Base-by-base conservation (phyloP, 2,797 vertebrate genomes). In the Chrysocyon brachyurus region DNA sequence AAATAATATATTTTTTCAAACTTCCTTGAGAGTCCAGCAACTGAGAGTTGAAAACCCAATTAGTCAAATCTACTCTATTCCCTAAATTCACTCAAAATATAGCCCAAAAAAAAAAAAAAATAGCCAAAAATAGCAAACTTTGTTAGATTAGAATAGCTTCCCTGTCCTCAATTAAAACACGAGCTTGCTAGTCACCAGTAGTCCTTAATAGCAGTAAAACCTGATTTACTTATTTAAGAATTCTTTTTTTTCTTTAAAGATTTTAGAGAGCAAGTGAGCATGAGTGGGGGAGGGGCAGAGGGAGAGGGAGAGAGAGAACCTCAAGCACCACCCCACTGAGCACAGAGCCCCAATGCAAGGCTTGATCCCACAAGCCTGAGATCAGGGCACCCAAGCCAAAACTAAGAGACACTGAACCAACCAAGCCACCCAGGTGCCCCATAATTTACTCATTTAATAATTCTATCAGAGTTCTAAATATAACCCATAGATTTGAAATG, bases 1-100 rank as follows among this genome's bases (percentile, higher is more conserved):
- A 70, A 36, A 64, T 54, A 28, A 70, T 22, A 22, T 3, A 22
- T 70, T 70, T 70, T 40, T 70, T 24, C 66, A 70, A 95, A 83
- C 40, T 56, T 87, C n/a, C 40, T 79, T 66, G 28, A 56, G 84
- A 91, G 31, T 89, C 22, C n/a, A 82, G 36, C 16, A 87, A 73
- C 31, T 49, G 82, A 73, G 19, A 14, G 3, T 33, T 72, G 89
- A 87, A 83, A 87, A 84, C 28, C 19, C 59, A 33, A 14, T 33
- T 73, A 49, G 19, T 95, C 49, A 70, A 90, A 88, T 77, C 61
- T 87, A 54, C 52, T 57, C 17, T 93, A 70, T 26, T 81, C 6
- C 77, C 61, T 66, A 54, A 78, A 59, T 52, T 85, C 28, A 95
- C n/a, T 78, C 64, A 96, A 33, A 94, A 54, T 88, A 36, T 61